Base-by-base conservation (phyloP, 2,888 invertebrate species). In the Ectobius pallidus region DNA sequence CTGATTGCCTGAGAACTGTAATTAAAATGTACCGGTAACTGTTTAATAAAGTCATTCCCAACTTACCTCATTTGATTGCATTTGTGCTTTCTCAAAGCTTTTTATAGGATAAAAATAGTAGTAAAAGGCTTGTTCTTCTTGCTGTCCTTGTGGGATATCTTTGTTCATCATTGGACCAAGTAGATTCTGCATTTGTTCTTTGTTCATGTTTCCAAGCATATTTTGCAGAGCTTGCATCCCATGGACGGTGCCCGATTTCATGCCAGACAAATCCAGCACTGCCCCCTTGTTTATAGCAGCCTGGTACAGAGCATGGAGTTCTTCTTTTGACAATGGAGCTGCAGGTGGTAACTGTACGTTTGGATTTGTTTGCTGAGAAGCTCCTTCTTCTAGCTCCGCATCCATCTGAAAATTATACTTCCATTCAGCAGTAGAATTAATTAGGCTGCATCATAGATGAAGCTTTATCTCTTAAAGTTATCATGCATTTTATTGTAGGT, bases 71-170 rank as follows among this genome's bases (percentile, higher is more conserved):
- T 73, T 67, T 6, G 20, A 25, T 20, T 71, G 58, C 3, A 11
- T 3, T 11, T 32, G 30, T 61, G 58, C 30, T 16, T 84, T 83
- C 74, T 84, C 78, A 74, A 86, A 85, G 72, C 83, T 84, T 76
- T 86, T 85, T 67, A 86, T 78, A 0, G 87, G 87, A 76, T 86
- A 86, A 78, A 85, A 87, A 78, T 87, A 86, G 77, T 87, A 87
- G 77, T 84, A 84, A 78, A 85, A 85, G 75, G 85, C 84, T 16
- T 39, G 78, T 77, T 70, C 78, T 65, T 77, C 76, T 20, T 78
- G 67, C 11, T 75, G 77, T 68, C 77, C 76, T 25, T 78, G 69
- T 14, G 76, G 77, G 27, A 14, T 18, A n/a, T 39, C 32, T 72
- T 46, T 65, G 65, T 65, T 65, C 46, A 30, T 30, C n/a, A n/a